A percentile compares a stretch with the other conserved stretches of the same genome.
Conservation (phyloP, 2,888 invertebrate genomes). For the Campoletis raptor region DNA sequence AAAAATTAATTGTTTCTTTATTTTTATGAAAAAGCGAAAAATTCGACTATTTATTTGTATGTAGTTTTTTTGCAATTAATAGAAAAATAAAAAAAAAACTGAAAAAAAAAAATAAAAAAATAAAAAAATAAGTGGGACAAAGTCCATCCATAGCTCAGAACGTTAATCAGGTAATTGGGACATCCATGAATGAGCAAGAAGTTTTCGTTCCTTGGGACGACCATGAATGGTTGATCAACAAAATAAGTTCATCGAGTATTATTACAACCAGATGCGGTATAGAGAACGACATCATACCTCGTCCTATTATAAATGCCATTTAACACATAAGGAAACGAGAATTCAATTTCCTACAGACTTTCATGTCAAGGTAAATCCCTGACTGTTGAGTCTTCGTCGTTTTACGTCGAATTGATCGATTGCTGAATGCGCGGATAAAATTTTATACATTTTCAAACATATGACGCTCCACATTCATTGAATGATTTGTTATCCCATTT, state of each 20-base stretch:
- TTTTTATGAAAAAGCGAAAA: too few species aligned
- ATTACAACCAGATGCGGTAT: slow-evolving; percentile 28
- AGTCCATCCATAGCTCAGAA: background rate
- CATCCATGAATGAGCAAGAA: background rate
- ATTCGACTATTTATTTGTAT: too few species aligned
- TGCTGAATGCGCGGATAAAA: background rate
- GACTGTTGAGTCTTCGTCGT: slow-evolving; percentile 19
- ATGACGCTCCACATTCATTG: background rate
- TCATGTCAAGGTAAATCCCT: slow-evolving; percentile 57
- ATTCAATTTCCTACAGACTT: slow-evolving; percentile 65
- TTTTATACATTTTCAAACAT: slow-evolving; percentile 15
- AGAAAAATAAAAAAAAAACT: too few species aligned
- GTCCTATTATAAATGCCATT: slow-evolving; percentile 57
- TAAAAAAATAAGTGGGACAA: too few species aligned
- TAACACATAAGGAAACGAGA: slow-evolving; percentile 51
- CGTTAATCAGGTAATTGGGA: background rate
- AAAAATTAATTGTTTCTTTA: too few species aligned
- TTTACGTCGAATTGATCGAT: slow-evolving; percentile 38
- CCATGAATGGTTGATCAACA: background rate
- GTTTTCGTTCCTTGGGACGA: slow-evolving; percentile 33
- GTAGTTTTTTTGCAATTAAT: too few species aligned
- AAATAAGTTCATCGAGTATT: slow-evolving; percentile 50
- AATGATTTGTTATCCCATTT: background rate
- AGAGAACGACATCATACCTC: slow-evolving; percentile 19
- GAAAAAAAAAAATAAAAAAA: too few species aligned